These are phyloP conservation scores for Agelas oroides DNA, from an alignment of 37 sponge, comb jelly and placozoan genomes.

Conservation along the genomic window DNA sequence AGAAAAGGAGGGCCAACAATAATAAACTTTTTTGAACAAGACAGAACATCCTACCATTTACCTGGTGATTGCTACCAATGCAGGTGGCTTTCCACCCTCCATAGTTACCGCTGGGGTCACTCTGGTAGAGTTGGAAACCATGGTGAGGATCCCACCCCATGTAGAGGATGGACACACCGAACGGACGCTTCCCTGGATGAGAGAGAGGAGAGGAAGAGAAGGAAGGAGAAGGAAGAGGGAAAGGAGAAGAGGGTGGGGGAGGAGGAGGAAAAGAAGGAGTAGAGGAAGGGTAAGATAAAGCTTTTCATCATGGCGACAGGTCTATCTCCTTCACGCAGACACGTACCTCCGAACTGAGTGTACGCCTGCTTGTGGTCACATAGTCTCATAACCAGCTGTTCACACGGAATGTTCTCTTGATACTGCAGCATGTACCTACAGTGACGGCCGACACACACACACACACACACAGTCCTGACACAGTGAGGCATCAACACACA, in stretches of 20 bases:
- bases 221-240: too few relatives aligned
- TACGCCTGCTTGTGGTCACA: slow-evolving; percentile 96
- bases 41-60: too few relatives aligned
- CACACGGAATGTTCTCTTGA: slow-evolving; percentile 95
- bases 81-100: slow-evolving; percentile 99
- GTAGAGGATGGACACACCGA: slow-evolving; percentile 97
- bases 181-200: slow-evolving; percentile 81
- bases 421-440: slow-evolving; percentile 80
- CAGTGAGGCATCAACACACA: too few relatives aligned
- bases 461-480: neutral
- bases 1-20: too few relatives aligned
- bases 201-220: neutral
- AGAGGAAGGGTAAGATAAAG: neutral
- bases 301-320: too few relatives aligned
- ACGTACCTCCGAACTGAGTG: slow-evolving; percentile 95
- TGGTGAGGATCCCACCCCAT: slow-evolving; percentile 99
- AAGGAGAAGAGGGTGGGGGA: too few relatives aligned
- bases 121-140: slow-evolving; percentile 97
- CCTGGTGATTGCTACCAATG: slow-evolving; percentile 96
- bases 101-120: slow-evolving; percentile 99
- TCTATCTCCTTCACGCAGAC: too few relatives aligned
- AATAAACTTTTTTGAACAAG: too few relatives aligned
- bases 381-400: slow-evolving; percentile 92
- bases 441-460: neutral
- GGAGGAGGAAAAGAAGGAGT: neutral